Evolutionary conservation across 2,797 vertebrate genomes (phyloP), one percentile per base, ranked within the genome.

Genomic region (Carapus acus): DNA sequence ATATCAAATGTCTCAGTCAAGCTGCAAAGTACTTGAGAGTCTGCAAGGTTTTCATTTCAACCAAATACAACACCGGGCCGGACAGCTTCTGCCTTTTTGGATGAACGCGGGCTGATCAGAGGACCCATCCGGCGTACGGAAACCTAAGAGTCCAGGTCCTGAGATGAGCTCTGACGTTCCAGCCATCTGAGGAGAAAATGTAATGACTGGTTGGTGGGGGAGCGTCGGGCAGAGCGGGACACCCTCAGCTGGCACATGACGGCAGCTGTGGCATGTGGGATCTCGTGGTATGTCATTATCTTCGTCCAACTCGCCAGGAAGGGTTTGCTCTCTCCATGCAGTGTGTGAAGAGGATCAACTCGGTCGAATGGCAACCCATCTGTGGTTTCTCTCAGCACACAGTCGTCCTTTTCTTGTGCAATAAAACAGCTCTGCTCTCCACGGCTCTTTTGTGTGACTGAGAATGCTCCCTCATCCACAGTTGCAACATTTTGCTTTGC

Each of bases 231-330:
- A 37, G 50, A 55, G 20, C 6, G 47, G 34, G 42, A 49, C 21
- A 40, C 34, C 39, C 6, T 19, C 14, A 49, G 42, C 23, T 58
- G 52, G 38, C n/a, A 4, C 42, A 43, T 54, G 21, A 45, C 24
- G 53, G 40, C 62, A 48, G 19, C 37, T 14, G 17, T 37, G 38
- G 39, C 27, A 34, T n/a, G 31, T 43, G 31, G 46, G 16, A 37
- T 49, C 22, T 40, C 23, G 19, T 39, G 24, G 12, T 45, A 37
- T 22, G 31, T 62, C 43, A 49, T 47, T 14, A 33, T 12, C 57
- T 21, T 68, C 37, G 40, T 16, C 1, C 31, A 46, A 51, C 42
- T 62, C 29, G 16, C 31, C 47, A 49, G 57, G 57, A 51, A 62
- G 24, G 34, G 14, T 29, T 34, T 54, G 12, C 2, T 19, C 44